A percentile compares a stretch with the other conserved stretches of the same genome.
Evolutionary conservation across 2,797 vertebrate species (phyloP).

Genomic region (Mormyrops boulengeri): DNA sequence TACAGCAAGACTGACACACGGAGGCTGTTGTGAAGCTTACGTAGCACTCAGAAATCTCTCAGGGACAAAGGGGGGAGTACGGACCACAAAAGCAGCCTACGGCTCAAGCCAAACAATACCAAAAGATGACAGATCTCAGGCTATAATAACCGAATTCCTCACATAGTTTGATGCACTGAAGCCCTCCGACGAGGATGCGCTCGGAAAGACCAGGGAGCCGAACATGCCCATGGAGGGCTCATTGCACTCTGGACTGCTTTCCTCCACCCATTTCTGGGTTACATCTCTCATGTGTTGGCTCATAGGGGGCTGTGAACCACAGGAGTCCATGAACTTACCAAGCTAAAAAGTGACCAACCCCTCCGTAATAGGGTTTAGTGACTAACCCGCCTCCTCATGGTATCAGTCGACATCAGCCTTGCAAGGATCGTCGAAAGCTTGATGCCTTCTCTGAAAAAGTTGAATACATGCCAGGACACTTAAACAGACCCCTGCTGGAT

Average conservation of each 20-base stretch:
- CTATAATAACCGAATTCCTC: slow-evolving; percentile 48
- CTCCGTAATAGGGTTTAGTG: not conserved
- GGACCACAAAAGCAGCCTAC: slow-evolving; percentile 49
- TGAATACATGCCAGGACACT: not conserved
- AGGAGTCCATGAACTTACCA: not conserved
- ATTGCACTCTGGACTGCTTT: not conserved
- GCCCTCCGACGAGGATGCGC: slow-evolving; percentile 36
- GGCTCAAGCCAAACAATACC: slow-evolving; percentile 56
- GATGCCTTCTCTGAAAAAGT: not conserved
- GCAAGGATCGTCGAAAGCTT: not conserved
- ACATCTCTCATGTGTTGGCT: no score
- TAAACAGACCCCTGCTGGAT: not conserved
- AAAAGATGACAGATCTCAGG: slow-evolving; percentile 55
- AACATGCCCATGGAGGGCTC: not conserved
- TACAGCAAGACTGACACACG: slow-evolving; percentile 32
- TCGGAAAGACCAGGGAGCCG: slow-evolving; percentile 32
- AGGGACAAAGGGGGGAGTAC: slow-evolving; percentile 45
- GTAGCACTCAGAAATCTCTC: slow-evolving; percentile 40
- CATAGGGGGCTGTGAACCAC: not conserved
- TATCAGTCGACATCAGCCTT: not conserved
- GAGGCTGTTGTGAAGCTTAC: slow-evolving; percentile 49
- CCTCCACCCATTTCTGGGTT: not conserved
- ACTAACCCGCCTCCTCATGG: not conserved
- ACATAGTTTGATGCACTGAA: slow-evolving; percentile 44
- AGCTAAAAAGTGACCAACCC: not conserved